Evolutionary conservation across 2,888 invertebrate species (phyloP).

Genomic region (Lasioglossum lativentre): DNA sequence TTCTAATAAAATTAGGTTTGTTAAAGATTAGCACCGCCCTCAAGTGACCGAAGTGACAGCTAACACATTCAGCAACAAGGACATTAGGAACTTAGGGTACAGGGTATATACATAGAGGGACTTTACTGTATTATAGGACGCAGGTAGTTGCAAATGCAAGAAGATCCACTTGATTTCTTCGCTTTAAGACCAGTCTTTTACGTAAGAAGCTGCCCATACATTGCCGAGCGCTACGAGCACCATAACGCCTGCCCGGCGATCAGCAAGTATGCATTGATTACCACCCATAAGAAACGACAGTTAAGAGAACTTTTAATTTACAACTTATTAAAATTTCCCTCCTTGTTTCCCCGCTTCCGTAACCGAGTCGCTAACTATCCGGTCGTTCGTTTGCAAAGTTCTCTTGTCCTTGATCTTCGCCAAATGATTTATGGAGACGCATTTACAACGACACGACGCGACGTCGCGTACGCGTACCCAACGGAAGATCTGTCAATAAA

Average conservation of each 20-base stretch:
- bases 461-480: constrained; percentile 54
- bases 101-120: too few species aligned
- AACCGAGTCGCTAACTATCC: constrained; percentile 58
- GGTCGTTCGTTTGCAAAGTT: constrained; percentile 51
- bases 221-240: constrained; percentile 18
- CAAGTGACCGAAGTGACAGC: too few species aligned
- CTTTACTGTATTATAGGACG: neutral
- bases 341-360: constrained; percentile 42
- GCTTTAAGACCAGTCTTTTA: constrained; percentile 25
- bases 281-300: constrained; percentile 77
- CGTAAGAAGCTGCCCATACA: neutral
- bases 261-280: constrained; percentile 72
- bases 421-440: constrained; percentile 76
- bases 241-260: constrained; percentile 26
- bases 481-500: constrained; percentile 73
- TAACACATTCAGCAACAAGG: too few species aligned
- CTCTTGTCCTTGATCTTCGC: constrained; percentile 70
- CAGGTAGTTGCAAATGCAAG: neutral
- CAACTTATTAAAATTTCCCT: constrained; percentile 76
- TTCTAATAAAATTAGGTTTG: too few species aligned
- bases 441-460: constrained; percentile 67
- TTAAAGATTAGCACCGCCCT: too few species aligned
- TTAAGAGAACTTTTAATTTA: constrained; percentile 76
- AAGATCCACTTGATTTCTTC: neutral
- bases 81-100: too few species aligned